phyloP scores from a whole-genome alignment of 2,888 invertebrate species.

The Diploptera punctata region DNA sequence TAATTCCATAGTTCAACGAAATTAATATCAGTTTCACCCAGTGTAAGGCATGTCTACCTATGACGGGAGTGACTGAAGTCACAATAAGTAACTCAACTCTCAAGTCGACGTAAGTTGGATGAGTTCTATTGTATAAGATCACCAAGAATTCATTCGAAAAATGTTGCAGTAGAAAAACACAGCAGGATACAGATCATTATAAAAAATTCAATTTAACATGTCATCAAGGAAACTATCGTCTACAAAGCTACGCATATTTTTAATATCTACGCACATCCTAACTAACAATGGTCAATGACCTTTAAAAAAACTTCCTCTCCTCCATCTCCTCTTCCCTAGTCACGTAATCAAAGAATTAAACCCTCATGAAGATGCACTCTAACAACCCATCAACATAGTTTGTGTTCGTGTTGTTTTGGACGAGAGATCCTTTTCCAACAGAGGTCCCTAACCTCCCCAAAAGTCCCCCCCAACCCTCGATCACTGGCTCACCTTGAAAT shows the following conservation, averaged over 20 bases:
- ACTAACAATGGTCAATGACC: slow-evolving; percentile 6
- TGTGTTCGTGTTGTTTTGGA: neutral
- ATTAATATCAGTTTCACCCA: too few species aligned
- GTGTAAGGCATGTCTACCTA: too few species aligned
- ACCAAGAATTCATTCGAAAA: too few species aligned
- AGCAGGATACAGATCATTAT: too few species aligned
- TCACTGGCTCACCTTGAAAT: slow-evolving; percentile 35
- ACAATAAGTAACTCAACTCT: too few species aligned
- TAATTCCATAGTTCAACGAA: too few species aligned
- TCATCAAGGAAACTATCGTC: too few species aligned
- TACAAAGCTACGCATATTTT: neutral
- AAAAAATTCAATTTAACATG: too few species aligned
- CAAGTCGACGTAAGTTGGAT: too few species aligned
- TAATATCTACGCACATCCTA: neutral
- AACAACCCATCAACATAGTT: neutral
- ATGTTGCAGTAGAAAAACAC: too few species aligned
- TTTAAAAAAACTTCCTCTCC: slow-evolving; percentile 12
- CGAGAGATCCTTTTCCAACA: neutral
- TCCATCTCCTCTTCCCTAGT: neutral
- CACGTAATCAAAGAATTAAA: slow-evolving; percentile 26
- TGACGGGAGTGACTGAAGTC: too few species aligned
- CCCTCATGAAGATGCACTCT: neutral
- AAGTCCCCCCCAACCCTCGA: neutral
- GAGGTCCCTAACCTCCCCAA: slow-evolving; percentile 15
- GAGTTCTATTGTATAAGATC: too few species aligned